These are phyloP conservation scores for Acromyrmex charruanus DNA, from an alignment of 1,140 invertebrate species.

Conservation along the genomic window DNA sequence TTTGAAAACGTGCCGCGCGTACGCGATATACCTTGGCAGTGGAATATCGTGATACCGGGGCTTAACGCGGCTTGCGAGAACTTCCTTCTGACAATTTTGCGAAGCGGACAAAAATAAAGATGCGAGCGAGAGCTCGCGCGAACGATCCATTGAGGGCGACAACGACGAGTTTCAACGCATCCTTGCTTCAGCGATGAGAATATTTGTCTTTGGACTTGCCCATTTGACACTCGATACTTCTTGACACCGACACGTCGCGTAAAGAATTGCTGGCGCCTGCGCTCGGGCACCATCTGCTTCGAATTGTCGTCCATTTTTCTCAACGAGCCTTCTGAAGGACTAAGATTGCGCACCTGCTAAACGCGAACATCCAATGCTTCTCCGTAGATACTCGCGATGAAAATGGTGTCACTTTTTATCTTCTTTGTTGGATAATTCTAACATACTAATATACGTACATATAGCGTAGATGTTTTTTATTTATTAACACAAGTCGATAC, in stretches of 20 bases:
- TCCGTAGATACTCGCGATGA: not conserved
- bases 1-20: constrained; percentile 64
- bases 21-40: constrained; percentile 47
- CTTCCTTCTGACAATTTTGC: constrained; percentile 80
- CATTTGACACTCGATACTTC: constrained; percentile 81
- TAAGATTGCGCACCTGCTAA: constrained; percentile 58
- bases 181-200: constrained; percentile 66
- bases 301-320: constrained; percentile 68
- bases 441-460: not conserved
- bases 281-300: constrained; percentile 49
- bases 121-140: constrained; percentile 60
- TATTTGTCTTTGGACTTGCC: constrained; percentile 81
- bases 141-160: constrained; percentile 79
- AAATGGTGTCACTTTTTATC: not conserved
- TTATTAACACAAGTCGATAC: too few species aligned
- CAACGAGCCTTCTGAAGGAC: constrained; percentile 2
- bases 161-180: constrained; percentile 63
- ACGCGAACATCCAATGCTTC: constrained; percentile 18
- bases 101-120: constrained; percentile 74
- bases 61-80: constrained; percentile 76
- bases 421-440: not conserved
- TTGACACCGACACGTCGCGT: constrained; percentile 75
- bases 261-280: constrained; percentile 77
- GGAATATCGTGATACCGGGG: constrained; percentile 68
- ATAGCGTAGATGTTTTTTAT: not conserved